Percentiles rank a stretch among this genome's conserved stretches.
phyloP scores from a whole-genome alignment of 2,113 vertebrate species.

The Nothoprocta pentlandii region DNA sequence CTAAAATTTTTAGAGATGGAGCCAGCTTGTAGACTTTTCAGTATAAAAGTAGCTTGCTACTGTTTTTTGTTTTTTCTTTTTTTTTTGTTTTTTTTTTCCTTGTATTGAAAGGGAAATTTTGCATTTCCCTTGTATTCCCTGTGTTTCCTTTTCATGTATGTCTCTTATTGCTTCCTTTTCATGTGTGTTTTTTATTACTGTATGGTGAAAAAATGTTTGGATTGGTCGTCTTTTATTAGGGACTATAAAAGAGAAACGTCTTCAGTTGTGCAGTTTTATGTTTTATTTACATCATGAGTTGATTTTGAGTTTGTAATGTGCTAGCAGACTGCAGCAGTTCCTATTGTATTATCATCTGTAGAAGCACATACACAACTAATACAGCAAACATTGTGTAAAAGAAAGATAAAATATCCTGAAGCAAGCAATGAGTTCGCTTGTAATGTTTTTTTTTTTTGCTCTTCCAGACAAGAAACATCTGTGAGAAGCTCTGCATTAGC shows the following conservation, averaged over 20 bases:
- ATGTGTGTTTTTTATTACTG: background rate
- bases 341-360: background rate
- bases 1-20: background rate
- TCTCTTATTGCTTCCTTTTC: background rate
- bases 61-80: background rate
- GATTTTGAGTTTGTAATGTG: background rate
- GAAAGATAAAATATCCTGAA: background rate
- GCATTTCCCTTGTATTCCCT: background rate
- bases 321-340: background rate
- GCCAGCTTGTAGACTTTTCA: background rate
- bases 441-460: background rate
- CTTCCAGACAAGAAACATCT: background rate
- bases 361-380: background rate
- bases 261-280: background rate
- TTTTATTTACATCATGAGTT: background rate
- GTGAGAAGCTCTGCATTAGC: background rate
- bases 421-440: background rate
- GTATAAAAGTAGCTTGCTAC: fast-evolving
- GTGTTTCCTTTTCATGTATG: background rate
- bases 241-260: background rate
- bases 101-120: background rate
- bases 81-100: background rate
- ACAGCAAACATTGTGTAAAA: background rate
- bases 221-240: background rate
- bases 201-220: background rate